Percentiles rank a stretch among this genome's conserved stretches.
Evolutionary conservation across 1,140 invertebrate genomes (phyloP).

Genomic region (Pectinophora gossypiella): DNA sequence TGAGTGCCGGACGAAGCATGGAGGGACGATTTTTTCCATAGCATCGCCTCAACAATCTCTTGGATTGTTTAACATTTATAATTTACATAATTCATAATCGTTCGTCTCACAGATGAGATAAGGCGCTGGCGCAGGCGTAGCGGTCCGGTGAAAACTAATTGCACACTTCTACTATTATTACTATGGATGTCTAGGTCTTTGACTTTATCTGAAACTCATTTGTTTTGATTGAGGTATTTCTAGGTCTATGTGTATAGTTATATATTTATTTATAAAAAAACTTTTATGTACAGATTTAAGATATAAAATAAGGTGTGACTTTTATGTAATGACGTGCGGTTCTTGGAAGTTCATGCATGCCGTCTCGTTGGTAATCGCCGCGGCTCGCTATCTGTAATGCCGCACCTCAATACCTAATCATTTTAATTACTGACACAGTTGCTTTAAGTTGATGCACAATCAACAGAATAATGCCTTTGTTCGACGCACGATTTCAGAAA

Average conservation of each 20-base stretch:
- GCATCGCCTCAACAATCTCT: conserved; percentile 51
- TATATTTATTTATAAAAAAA: too few relatives aligned
- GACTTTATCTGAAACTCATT: too few relatives aligned
- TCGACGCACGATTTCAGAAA: conserved; percentile 9
- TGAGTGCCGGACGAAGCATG: conserved; percentile 47
- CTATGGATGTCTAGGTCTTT: too few relatives aligned
- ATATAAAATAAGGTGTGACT: too few relatives aligned
- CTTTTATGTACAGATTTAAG: too few relatives aligned
- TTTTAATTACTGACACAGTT: conserved; percentile 68
- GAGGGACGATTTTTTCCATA: conserved; percentile 50
- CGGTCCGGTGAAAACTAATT: neutral
- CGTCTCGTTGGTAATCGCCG: too few relatives aligned
- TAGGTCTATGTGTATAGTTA: too few relatives aligned
- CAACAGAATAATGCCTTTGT: conserved; percentile 60
- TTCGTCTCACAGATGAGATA: conserved; percentile 8
- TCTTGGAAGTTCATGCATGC: too few relatives aligned
- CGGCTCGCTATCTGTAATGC: conserved; percentile 31
- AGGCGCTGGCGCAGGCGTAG: neutral
- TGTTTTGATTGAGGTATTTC: too few relatives aligned
- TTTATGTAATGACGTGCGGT: too few relatives aligned
- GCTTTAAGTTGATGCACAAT: conserved; percentile 42
- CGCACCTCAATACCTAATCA: conserved; percentile 37
- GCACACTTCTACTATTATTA: too few relatives aligned
- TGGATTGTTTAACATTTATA: conserved; percentile 56
- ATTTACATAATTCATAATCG: conserved; percentile 72